Percentiles rank a stretch among this genome's conserved stretches.
Evolutionary conservation across 2,797 vertebrate genomes (phyloP).

Genomic region (Cryptoblepharus egeriae): DNA sequence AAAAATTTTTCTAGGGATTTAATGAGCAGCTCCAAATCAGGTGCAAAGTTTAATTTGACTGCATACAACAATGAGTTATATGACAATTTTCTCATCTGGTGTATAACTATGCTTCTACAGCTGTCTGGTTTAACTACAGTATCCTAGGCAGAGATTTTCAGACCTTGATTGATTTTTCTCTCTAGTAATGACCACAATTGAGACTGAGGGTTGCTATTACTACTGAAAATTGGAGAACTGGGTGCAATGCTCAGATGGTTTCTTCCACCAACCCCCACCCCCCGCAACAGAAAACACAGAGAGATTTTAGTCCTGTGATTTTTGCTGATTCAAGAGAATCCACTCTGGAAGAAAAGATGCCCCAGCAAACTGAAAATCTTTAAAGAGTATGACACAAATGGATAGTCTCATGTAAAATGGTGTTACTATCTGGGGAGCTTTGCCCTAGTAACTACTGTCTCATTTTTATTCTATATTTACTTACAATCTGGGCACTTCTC

Average conservation of each 20-base stretch:
- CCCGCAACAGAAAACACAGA: background rate
- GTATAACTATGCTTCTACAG: background rate
- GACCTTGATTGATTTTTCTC: background rate
- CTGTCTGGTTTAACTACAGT: background rate
- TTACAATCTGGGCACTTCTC: conserved; percentile 43
- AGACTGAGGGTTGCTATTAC: background rate
- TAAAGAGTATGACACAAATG: conserved; percentile 18
- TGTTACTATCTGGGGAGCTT: conserved; percentile 43
- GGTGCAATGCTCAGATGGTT: background rate
- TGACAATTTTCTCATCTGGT: background rate
- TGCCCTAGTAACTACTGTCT: conserved; percentile 42
- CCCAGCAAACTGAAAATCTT: conserved; percentile 35
- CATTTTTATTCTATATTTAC: conserved; percentile 48
- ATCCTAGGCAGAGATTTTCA: conserved; percentile 22
- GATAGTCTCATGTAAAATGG: conserved; percentile 32
- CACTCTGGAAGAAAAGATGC: background rate
- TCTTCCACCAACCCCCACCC: too few species aligned
- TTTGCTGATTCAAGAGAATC: conserved; percentile 22
- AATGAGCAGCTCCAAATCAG: too few species aligned
- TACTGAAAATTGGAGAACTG: conserved; percentile 16
- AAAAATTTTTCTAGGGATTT: too few species aligned
- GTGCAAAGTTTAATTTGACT: too few species aligned
- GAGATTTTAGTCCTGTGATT: background rate
- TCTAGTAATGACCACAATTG: background rate
- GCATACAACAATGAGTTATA: too few species aligned